These are phyloP conservation scores for Cryptocephalus moraei DNA, from an alignment of 2,888 invertebrate genomes.

Conservation along the genomic window DNA sequence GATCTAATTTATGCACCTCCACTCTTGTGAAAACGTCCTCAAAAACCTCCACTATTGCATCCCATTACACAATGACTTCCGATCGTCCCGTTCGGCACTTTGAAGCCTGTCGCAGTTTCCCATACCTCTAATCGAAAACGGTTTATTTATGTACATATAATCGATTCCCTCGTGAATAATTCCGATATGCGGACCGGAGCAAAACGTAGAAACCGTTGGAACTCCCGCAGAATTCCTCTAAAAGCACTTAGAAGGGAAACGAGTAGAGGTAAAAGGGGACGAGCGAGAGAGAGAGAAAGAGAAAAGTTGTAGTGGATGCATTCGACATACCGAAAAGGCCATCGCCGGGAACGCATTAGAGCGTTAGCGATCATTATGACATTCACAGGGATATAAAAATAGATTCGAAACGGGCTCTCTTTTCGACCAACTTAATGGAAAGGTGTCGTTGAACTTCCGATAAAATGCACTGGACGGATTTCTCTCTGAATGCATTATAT, in stretches of 20 bases:
- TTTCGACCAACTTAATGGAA: not conserved
- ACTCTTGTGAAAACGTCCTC: too few species aligned
- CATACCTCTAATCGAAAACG: too few species aligned
- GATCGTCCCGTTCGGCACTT: too few species aligned
- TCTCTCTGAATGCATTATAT: not conserved
- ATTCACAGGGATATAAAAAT: slow-evolving; percentile 11
- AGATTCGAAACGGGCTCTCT: slow-evolving; percentile 3
- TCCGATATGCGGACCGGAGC: too few species aligned
- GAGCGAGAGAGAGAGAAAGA: not conserved
- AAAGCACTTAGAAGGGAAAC: not conserved
- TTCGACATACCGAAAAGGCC: slow-evolving; percentile 7
- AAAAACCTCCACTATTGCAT: too few species aligned
- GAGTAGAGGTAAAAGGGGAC: not conserved
- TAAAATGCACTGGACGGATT: not conserved
- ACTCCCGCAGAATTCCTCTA: not conserved
- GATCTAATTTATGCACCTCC: too few species aligned
- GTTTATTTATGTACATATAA: too few species aligned
- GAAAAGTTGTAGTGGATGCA: not conserved
- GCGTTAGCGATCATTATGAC: slow-evolving; percentile 11
- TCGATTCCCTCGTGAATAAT: too few species aligned
- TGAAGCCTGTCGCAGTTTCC: too few species aligned
- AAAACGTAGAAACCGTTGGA: not conserved
- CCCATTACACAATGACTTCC: too few species aligned
- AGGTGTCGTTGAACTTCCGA: not conserved
- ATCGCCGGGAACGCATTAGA: slow-evolving; percentile 13